Base-by-base conservation (phyloP, 2,888 invertebrate genomes). In the Corbicula japonica region DNA sequence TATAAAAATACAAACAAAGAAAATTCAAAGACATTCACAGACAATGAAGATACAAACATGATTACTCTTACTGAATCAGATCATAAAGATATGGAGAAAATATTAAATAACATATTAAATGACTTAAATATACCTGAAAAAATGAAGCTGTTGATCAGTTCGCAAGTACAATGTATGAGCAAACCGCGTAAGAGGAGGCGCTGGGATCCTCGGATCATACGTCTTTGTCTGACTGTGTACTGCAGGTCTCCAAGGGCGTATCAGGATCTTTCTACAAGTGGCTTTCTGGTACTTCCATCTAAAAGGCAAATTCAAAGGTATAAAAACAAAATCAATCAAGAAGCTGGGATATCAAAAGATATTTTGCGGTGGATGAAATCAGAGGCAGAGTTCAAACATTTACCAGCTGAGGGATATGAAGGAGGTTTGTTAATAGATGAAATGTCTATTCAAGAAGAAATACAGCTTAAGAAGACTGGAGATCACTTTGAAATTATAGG, bases 381-480 rank as follows among this genome's bases (percentile, higher is more conserved):
- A 6, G 52, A 54, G 18, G 23, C 28, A 26, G 54, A 66, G 10
- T 1, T 23, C 12, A 12, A 28, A 2, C n/a, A n/a, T 21, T 21
- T 52, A n/a, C 35, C 26, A 2, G 15, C 2, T 26, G 46, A 46
- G 18, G 46, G 46, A 15, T 46, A 46, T 46, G 46, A 46, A 21
- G 76, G 76, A 44, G 71, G 76, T 18, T 34, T 76, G 8, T 62
- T 76, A 12, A 28, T 76, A 18, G 76, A 76, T 50, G 76, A 76
- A 66, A 76, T 76, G 76, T 34, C 66, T 23, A 28, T 76, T 28
- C 71, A 76, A 54, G 71, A 71, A 46, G 76, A 76, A 46, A 30
- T 76, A 30, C 71, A 72, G 41, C 12, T 54, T 2, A 54, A 54
- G 32, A 54, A 54, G 28, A 66, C 15, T 8, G 66, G 66, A 18